These are phyloP conservation scores for Chrysolina americana DNA, from an alignment of 2,888 invertebrate genomes.

Conservation along the genomic window DNA sequence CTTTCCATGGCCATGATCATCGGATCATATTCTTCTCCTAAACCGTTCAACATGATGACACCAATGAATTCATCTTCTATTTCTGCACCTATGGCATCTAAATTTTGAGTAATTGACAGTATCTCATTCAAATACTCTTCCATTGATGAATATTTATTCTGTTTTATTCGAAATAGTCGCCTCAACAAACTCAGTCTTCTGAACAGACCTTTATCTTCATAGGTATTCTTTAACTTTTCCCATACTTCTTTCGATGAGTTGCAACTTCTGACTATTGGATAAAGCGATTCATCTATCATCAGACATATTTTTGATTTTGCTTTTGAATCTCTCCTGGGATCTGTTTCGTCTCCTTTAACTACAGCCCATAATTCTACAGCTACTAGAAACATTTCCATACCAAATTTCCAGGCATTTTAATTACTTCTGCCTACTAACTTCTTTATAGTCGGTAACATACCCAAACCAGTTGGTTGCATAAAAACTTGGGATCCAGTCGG, in stretches of 20 bases:
- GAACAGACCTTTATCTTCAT: conserved; percentile 11
- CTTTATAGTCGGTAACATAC: not conserved
- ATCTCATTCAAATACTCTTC: conserved; percentile 31
- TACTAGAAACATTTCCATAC: conserved; percentile 17
- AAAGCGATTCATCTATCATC: not conserved
- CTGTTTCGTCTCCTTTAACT: conserved; percentile 6
- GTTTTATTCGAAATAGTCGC: conserved; percentile 14
- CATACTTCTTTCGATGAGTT: conserved; percentile 10
- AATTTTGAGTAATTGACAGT: conserved; percentile 3
- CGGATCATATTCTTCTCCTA: conserved; percentile 36
- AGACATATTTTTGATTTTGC: not conserved
- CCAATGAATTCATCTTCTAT: conserved; percentile 33
- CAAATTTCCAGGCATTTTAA: conserved; percentile 18
- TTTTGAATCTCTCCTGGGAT: conserved; percentile 8
- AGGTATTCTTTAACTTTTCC: not conserved
- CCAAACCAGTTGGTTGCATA: not conserved
- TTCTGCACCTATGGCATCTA: conserved; percentile 8
- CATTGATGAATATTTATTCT: conserved; percentile 18
- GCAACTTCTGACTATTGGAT: not conserved
- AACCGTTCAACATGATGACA: conserved; percentile 33
- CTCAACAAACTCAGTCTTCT: conserved; percentile 21
- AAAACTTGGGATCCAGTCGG: not conserved
- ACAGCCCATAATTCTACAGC: not conserved
- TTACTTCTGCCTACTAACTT: conserved; percentile 5
- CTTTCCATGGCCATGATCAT: conserved; percentile 41